A percentile compares a stretch with the other conserved stretches of the same genome.
These are phyloP conservation scores for Helicoverpa zea DNA, from an alignment of 1,140 invertebrate species.

Conservation along the genomic window DNA sequence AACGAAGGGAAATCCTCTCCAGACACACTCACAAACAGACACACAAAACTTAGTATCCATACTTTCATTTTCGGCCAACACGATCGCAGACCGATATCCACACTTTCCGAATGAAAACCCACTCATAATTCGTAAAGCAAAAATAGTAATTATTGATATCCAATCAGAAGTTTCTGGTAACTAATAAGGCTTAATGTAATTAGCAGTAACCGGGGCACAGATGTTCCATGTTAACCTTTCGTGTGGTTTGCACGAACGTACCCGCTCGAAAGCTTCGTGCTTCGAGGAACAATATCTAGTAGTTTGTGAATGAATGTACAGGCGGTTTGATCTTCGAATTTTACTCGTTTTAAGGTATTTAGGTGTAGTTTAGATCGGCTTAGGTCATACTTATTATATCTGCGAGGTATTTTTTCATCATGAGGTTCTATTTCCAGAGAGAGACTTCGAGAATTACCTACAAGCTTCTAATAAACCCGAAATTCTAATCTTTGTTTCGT, in stretches of 20 bases:
- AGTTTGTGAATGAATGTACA: conserved; percentile 11
- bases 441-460: no score
- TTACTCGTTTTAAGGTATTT: neutral
- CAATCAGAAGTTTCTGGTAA: conserved; percentile 60
- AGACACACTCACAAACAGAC: conserved; percentile 52
- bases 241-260: conserved; percentile 47
- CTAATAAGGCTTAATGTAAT: conserved; percentile 65
- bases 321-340: neutral
- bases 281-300: conserved; percentile 19
- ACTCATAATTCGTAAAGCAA: conserved; percentile 71
- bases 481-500: no score
- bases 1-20: conserved; percentile 90
- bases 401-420: no score
- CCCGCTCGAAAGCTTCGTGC: conserved; percentile 11
- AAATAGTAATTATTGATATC: conserved; percentile 58
- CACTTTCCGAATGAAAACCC: conserved; percentile 56
- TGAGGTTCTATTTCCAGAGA: no score
- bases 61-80: conserved; percentile 64
- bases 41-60: conserved; percentile 64
- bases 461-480: no score
- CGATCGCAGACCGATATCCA: conserved; percentile 43
- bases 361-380: no score
- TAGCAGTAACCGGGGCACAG: conserved; percentile 52
- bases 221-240: conserved; percentile 64
- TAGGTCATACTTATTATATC: no score